A percentile compares a stretch with the other conserved stretches of the same genome.
phyloP scores from a whole-genome alignment of 2,113 vertebrate genomes.

The Cyprinodon tularosa region DNA sequence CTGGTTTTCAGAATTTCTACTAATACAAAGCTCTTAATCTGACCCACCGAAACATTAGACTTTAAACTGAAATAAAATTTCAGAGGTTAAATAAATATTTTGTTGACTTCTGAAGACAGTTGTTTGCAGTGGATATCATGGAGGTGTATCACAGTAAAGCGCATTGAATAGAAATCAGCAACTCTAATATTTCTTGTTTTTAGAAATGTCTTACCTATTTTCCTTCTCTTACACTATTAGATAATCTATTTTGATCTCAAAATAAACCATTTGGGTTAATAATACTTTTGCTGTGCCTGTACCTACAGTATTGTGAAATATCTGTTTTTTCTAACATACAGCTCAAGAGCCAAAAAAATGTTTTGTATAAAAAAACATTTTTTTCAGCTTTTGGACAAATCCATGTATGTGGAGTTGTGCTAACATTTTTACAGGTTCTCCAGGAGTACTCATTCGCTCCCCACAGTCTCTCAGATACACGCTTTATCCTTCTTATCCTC shows the following conservation, averaged over 20 bases:
- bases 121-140: neutral
- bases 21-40: too few relatives aligned
- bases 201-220: too few relatives aligned
- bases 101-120: neutral
- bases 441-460: conserved; percentile 45
- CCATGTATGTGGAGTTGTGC: conserved; percentile 44
- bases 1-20: neutral
- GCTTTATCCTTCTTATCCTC: conserved; percentile 64
- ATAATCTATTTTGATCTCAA: too few relatives aligned
- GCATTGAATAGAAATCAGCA: neutral
- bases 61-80: neutral
- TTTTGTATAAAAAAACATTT: conserved; percentile 38
- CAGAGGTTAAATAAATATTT: neutral
- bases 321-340: conserved; percentile 20
- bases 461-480: conserved; percentile 55
- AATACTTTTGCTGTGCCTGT: neutral
- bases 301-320: neutral
- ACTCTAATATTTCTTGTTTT: too few relatives aligned
- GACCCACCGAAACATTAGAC: too few relatives aligned
- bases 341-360: conserved; percentile 28
- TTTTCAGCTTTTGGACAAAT: conserved; percentile 43
- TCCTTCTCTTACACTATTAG: too few relatives aligned
- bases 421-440: conserved; percentile 53
- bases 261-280: too few relatives aligned
- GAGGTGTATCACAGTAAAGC: neutral